Evolutionary conservation across 2,797 vertebrate species (phyloP).

Genomic region (Vultur gryphus): DNA sequence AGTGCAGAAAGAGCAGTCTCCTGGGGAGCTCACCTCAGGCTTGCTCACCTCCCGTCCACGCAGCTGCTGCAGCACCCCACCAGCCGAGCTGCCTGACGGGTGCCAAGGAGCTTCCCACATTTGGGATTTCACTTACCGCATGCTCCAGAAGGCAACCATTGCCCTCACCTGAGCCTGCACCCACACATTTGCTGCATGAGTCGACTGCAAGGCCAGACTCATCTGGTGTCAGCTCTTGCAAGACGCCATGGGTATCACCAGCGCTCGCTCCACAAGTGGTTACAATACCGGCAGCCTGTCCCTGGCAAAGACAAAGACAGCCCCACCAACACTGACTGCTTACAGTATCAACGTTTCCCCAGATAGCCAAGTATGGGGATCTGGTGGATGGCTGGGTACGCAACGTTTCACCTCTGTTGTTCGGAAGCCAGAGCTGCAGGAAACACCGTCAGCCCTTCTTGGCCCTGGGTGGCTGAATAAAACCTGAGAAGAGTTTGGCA

Average conservation of each 20-base stretch:
- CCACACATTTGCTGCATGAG: fast-evolving
- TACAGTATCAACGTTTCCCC: neutral
- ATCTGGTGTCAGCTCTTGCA: fast-evolving
- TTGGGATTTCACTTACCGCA: fast-evolving
- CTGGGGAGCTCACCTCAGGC: neutral
- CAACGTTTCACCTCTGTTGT: fast-evolving
- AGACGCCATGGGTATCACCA: fast-evolving
- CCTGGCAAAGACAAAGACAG: neutral
- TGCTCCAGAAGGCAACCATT: fast-evolving
- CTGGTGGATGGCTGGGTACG: neutral
- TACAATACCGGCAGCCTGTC: neutral
- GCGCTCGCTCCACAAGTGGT: fast-evolving
- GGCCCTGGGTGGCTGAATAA: neutral
- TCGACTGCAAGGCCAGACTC: neutral
- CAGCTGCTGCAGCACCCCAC: neutral
- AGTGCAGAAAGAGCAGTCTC: neutral
- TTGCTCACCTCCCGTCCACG: fast-evolving
- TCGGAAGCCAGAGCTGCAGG: neutral
- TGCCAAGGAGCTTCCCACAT: neutral
- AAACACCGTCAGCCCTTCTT: neutral
- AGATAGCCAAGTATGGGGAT: neutral
- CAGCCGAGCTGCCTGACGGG: fast-evolving
- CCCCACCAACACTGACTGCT: neutral
- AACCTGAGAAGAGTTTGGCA: neutral
- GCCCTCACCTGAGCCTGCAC: neutral